phyloP scores from a whole-genome alignment of 2,797 vertebrate genomes.

The Micrastur ruficollis region DNA sequence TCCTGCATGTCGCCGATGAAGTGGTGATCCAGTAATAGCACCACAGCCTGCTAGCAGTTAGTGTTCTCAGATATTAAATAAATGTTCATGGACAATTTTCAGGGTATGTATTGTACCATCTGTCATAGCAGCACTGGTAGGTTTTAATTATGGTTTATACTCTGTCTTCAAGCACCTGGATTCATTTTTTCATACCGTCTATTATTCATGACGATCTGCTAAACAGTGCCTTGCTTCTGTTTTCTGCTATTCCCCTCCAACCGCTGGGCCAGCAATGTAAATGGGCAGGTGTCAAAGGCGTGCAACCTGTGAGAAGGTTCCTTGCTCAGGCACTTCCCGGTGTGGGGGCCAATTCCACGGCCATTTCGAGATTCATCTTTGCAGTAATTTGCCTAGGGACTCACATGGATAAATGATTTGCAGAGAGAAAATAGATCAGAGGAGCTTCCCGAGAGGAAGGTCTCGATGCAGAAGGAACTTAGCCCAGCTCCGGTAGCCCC shows the following conservation, averaged over 20 bases:
- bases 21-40: not conserved
- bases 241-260: not conserved
- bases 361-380: not conserved
- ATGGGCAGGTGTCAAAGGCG: not conserved
- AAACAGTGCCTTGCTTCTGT: not conserved
- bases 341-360: not conserved
- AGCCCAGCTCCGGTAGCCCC: not conserved
- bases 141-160: slow-evolving; percentile 58
- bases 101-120: slow-evolving; percentile 45
- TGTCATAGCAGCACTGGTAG: slow-evolving; percentile 46
- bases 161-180: slow-evolving; percentile 56
- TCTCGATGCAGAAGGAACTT: not conserved
- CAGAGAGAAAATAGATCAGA: not conserved
- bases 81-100: slow-evolving; percentile 45
- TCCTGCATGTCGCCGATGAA: not conserved
- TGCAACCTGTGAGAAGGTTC: not conserved
- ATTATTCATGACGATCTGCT: slow-evolving; percentile 29
- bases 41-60: slow-evolving; percentile 16
- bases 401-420: not conserved
- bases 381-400: not conserved
- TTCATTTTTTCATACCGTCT: slow-evolving; percentile 22
- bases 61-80: not conserved
- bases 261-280: not conserved
- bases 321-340: not conserved
- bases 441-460: not conserved